These are phyloP conservation scores for Grantiella picta DNA, from an alignment of 2,113 vertebrate genomes.

Conservation along the genomic window DNA sequence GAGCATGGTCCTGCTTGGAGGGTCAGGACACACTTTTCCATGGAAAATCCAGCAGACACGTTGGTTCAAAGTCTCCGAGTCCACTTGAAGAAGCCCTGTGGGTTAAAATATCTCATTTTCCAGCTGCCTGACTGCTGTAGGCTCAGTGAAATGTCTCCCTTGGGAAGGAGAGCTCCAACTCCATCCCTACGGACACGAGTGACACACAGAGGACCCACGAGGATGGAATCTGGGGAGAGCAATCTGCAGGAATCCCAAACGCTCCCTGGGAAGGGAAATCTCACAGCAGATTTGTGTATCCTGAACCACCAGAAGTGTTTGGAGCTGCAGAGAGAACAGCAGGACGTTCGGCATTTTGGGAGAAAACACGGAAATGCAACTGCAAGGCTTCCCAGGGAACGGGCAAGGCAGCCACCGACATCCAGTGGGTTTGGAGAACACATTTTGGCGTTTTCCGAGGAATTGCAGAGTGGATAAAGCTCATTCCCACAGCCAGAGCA, in stretches of 20 bases:
- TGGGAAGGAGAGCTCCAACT: background rate
- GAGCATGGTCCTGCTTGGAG: background rate
- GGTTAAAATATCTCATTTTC: background rate
- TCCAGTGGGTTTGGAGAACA: background rate
- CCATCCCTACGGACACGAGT: background rate
- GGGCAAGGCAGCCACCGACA: background rate
- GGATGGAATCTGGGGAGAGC: background rate
- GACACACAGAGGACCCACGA: background rate
- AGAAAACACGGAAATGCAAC: background rate
- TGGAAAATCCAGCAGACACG: background rate
- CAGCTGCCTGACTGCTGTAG: background rate
- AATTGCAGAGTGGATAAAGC: background rate
- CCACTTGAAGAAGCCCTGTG: background rate
- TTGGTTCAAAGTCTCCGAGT: background rate
- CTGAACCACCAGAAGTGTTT: background rate
- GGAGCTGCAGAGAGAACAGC: background rate
- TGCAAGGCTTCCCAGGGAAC: background rate
- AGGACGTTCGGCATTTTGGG: background rate
- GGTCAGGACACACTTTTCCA: background rate
- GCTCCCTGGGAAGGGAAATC: background rate
- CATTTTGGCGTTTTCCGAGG: background rate
- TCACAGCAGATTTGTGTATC: background rate
- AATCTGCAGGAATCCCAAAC: conserved; percentile 3
- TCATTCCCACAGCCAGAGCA: background rate
- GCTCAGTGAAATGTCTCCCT: background rate